Evolutionary conservation across 1,140 invertebrate species (phyloP), one percentile per base, ranked within the genome.

Genomic region (Euura lappo): DNA sequence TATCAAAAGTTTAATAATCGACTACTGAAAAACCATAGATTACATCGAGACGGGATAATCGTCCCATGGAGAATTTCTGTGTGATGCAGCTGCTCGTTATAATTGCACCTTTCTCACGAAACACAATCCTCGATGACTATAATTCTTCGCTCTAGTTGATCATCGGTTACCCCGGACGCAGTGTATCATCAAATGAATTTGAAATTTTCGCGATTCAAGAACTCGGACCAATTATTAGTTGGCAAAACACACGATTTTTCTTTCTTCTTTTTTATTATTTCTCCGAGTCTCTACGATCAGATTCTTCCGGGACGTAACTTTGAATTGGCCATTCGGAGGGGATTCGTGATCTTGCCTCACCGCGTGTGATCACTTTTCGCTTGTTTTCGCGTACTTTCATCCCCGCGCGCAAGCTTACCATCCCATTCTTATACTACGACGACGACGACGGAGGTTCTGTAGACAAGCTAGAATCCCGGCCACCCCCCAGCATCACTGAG

Each of bases 21-120:
- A 28, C 28, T 28, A 28, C 28, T 28, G 28, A 28, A 28, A 75
- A 80, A 82, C 77, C 78, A 76, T 79, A 82, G 79, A 83, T 84
- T 79, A 83, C 72, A 74, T 76, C 71, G 70, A 73, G 78, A 83
- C 79, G 78, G 74, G 79, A 79, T 83, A 83, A 84, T 83, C 81
- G 81, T 68, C 69, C 72, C 69, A 72, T 69, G 72, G 7, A 4
- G 11, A 8, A 42, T 28, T 44, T 42, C 10, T 68, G 44, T 60
- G 51, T 28, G 66, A 8, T 74, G 77, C 80, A 82, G 79, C 80
- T 81, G 82, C 74, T 5, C 76, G 69, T 77, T 81, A 77, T 83
- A 81, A 84, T 84, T 84, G 81, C 72, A 80, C 76, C 8, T 28
- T 28, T 28, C 28, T 28, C 28, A 28, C 28, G 28, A 28, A 28